These are phyloP conservation scores for Vulpes ferrilata DNA, from an alignment of 2,113 vertebrate genomes.

Conservation along the genomic window DNA sequence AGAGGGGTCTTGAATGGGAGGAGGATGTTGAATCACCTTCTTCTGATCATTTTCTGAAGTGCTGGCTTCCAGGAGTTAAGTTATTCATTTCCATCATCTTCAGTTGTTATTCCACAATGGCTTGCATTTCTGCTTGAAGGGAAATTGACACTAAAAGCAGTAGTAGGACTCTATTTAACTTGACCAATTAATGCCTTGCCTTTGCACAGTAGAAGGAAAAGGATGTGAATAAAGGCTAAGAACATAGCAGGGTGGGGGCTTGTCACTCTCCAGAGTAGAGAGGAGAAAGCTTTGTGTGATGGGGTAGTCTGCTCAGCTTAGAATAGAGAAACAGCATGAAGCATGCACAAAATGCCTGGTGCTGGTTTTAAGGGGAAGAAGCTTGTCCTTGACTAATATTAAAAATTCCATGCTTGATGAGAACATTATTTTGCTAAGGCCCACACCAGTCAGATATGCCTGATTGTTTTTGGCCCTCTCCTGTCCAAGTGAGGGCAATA, in stretches of 20 bases:
- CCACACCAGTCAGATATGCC: neutral
- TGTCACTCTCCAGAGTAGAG: too few relatives aligned
- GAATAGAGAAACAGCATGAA: neutral
- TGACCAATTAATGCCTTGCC: neutral
- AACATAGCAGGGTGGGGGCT: rapidly evolving
- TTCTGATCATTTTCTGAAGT: neutral
- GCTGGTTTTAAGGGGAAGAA: neutral
- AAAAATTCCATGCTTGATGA: neutral
- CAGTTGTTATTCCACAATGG: neutral
- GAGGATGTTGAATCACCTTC: neutral
- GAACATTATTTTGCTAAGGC: neutral
- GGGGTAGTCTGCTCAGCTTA: neutral
- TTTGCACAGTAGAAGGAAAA: neutral
- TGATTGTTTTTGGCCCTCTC: slow-evolving; percentile 26
- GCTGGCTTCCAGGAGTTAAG: neutral
- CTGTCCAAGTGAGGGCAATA: neutral
- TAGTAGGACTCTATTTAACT: slow-evolving; percentile 49
- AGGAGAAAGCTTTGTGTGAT: neutral
- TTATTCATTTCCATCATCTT: neutral
- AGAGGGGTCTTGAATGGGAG: neutral
- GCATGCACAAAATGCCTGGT: too few relatives aligned
- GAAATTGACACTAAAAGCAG: slow-evolving; percentile 51
- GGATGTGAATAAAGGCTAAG: neutral
- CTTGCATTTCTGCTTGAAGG: neutral
- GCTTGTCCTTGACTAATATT: neutral